Percentiles rank a stretch among this genome's conserved stretches.
These are phyloP conservation scores for Achlya flavicornis DNA, from an alignment of 2,888 invertebrate species.

Conservation along the genomic window DNA sequence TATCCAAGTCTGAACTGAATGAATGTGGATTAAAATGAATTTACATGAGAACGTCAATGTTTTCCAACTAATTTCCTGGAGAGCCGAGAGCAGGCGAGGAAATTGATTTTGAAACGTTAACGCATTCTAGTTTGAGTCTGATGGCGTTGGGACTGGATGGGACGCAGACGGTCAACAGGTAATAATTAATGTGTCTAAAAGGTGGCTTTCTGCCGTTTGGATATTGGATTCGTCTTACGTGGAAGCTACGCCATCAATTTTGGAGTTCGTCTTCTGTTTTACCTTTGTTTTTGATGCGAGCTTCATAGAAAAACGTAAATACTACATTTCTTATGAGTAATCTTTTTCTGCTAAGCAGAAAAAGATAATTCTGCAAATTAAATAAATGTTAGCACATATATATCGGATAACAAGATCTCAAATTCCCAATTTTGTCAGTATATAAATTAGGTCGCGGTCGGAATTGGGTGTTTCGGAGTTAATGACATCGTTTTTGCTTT, in stretches of 20 bases:
- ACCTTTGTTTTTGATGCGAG: too few relatives aligned
- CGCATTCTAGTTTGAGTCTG: slow-evolving; percentile 24
- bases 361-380: not conserved
- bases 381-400: not conserved
- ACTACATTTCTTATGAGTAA: too few relatives aligned
- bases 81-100: slow-evolving; percentile 29
- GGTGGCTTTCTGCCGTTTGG: not conserved
- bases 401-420: slow-evolving; percentile 3
- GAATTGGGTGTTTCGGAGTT: slow-evolving; percentile 30
- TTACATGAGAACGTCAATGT: slow-evolving; percentile 13
- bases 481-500: slow-evolving; percentile 48
- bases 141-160: not conserved
- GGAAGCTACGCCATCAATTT: not conserved
- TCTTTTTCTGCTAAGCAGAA: not conserved
- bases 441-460: slow-evolving; percentile 33
- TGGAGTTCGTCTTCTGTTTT: not conserved
- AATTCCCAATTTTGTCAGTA: slow-evolving; percentile 24
- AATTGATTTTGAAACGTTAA: slow-evolving; percentile 53
- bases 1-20: not conserved
- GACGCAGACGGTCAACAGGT: not conserved
- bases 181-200: not conserved
- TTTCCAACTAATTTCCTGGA: slow-evolving; percentile 30
- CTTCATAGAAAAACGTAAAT: too few relatives aligned
- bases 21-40: slow-evolving; percentile 4
- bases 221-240: slow-evolving; percentile 3